Base-by-base conservation (phyloP, 2,888 invertebrate species). In the Cataglyphis livida region DNA sequence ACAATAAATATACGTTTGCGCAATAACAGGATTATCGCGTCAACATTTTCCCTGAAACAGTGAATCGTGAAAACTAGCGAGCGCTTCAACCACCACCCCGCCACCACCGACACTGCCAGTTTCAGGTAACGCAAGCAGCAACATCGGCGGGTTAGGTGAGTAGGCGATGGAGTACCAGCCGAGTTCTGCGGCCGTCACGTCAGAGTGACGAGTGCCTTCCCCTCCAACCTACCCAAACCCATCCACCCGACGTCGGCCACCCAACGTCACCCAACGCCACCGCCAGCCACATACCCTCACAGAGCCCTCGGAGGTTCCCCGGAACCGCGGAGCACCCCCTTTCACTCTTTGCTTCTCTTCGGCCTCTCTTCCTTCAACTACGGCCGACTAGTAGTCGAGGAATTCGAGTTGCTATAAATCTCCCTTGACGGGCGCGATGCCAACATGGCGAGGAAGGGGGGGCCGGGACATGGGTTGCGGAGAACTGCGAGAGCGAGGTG, bases 331-430 rank as follows among this genome's bases (percentile, higher is more conserved):
- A 59, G 74, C 84, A 82, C 86, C 85, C 81, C 85, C 84, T 84
- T 85, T 88, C 90, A 87, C 90, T 90, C 90, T 86, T 88, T 87
- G 79, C 86, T 82, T 87, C 85, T 86, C 83, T 84, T 66, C 83
- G 82, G 85, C 85, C 79, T 84, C 87, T 81, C 88, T 81, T 83
- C 84, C 84, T 86, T 87, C 81, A 87, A 85, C 85, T 83, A 89
- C 91, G 88, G 91, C 90, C 93, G 93, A 93, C 93, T 93, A 93
- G 93, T 93, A 94, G 94, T 94, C 93, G 93, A 94, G 94, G 94
- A 94, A 94, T 94, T 94, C 94, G 94, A 94, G 94, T 94, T 94
- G 92, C 94, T 93, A 94, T 94, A 94, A 94, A 94, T 94, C 94
- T 94, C 92, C 91, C 94, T 93, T 94, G 94, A 94, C 94, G 94